phyloP scores from a whole-genome alignment of 35 echinoderm and acorn worm genomes.

The Acanthaster planci region DNA sequence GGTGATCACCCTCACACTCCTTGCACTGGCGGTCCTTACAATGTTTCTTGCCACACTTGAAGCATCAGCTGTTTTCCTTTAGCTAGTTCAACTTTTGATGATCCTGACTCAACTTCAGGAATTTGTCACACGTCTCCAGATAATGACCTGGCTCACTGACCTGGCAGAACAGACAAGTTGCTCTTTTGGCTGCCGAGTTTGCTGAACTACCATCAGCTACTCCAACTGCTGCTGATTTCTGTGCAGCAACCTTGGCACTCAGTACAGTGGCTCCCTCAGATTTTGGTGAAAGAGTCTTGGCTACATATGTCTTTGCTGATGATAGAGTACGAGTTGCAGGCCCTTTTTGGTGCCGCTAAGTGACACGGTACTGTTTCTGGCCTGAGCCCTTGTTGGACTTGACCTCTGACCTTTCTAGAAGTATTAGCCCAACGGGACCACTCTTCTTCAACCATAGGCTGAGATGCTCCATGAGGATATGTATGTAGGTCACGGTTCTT shows the following conservation, averaged over 20 bases:
- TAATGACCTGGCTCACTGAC: conserved; percentile 13
- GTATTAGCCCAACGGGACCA: conserved; percentile 30
- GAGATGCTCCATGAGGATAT: neutral
- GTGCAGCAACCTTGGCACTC: neutral
- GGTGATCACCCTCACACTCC: conserved; percentile 24
- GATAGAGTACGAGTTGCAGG: neutral
- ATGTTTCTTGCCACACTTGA: conserved; percentile 33
- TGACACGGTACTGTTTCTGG: neutral
- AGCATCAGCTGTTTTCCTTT: neutral
- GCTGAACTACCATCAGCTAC: neutral
- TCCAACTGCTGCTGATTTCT: neutral
- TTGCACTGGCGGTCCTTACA: conserved; percentile 8
- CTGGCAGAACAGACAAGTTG: conserved; percentile 14
- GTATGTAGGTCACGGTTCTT: conserved; percentile 9
- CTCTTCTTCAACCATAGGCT: neutral
- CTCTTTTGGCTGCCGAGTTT: neutral
- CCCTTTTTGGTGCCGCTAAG: neutral
- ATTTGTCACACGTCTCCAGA: conserved; percentile 31
- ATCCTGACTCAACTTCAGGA: neutral
- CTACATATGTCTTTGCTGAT: neutral
- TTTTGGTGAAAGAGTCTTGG: neutral
- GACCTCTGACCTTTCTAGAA: neutral
- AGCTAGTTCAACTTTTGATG: conserved; percentile 33
- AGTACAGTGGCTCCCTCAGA: neutral
- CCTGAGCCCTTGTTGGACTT: neutral